Percentiles rank a stretch among this genome's conserved stretches.
These are phyloP conservation scores for Sebastolobus altivelis DNA, from an alignment of 2,797 vertebrate genomes.

Conservation along the genomic window DNA sequence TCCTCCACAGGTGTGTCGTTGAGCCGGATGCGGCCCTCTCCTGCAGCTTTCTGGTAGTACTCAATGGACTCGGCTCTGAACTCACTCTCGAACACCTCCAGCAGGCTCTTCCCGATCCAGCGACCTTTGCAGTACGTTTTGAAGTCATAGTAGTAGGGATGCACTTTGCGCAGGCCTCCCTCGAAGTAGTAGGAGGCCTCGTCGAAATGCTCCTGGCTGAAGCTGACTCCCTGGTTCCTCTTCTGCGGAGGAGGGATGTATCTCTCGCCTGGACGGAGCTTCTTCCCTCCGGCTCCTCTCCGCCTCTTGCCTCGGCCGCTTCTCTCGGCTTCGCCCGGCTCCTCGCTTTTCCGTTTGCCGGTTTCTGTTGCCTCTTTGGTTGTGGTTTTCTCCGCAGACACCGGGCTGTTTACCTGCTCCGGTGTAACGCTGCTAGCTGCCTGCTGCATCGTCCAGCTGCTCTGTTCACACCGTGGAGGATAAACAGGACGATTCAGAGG, in stretches of 20 bases:
- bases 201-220: constrained; percentile 89
- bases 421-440: not conserved
- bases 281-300: constrained; percentile 79
- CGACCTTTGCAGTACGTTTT: constrained; percentile 97
- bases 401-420: constrained; percentile 12
- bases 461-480: not conserved
- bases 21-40: constrained; percentile 91
- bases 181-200: constrained; percentile 96
- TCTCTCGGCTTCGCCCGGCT: constrained; percentile 33
- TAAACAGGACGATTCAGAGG: not conserved
- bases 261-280: constrained; percentile 82
- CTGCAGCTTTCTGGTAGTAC: constrained; percentile 89
- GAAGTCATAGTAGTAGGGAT: constrained; percentile 95
- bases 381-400: not conserved
- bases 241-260: constrained; percentile 93
- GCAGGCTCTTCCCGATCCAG: constrained; percentile 93
- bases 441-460: constrained; percentile 49
- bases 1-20: constrained; percentile 90
- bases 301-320: constrained; percentile 71
- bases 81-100: constrained; percentile 92
- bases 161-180: constrained; percentile 93
- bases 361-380: constrained; percentile 12
- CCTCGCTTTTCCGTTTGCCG: constrained; percentile 78
- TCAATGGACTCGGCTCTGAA: constrained; percentile 91
- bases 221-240: constrained; percentile 90